Conservation (phyloP, 2,113 vertebrate species). For the Cervus canadensis region DNA sequence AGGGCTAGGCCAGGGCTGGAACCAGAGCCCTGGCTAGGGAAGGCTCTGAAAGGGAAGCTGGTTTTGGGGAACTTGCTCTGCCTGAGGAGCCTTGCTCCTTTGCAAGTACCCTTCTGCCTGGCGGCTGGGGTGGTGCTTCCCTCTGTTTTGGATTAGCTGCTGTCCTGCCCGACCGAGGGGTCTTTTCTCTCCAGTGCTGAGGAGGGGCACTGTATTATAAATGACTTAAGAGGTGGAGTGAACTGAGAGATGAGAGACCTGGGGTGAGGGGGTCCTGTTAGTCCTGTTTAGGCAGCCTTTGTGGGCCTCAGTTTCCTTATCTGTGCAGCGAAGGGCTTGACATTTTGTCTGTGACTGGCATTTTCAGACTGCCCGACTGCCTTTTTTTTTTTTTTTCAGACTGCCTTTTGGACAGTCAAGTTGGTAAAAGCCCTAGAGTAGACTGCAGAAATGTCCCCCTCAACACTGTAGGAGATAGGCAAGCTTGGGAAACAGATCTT, state of each 20-base stretch:
- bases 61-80: conserved; percentile 36
- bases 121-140: not conserved
- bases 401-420: conserved; percentile 8
- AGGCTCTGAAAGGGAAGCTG: conserved; percentile 39
- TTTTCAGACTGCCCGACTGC: not conserved
- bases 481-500: not conserved
- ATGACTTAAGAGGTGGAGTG: not conserved
- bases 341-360: not conserved
- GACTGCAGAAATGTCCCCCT: not conserved
- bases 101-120: not conserved
- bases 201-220: not conserved
- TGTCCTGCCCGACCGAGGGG: not conserved
- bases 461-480: not conserved
- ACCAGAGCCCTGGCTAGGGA: not conserved
- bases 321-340: not conserved
- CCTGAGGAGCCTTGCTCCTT: not conserved
- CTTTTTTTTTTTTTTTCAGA: not conserved
- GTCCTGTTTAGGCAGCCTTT: not conserved
- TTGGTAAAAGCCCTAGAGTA: not conserved
- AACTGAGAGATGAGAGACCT: not conserved
- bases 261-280: not conserved
- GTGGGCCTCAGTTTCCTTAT: conserved; percentile 5
- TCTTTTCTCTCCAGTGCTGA: not conserved
- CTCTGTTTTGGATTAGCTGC: not conserved
- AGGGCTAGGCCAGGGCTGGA: conserved; percentile 12